Evolutionary conservation across 2,888 invertebrate genomes (phyloP), one percentile per base, ranked within the genome.

Genomic region (Drosophila birchii): DNA sequence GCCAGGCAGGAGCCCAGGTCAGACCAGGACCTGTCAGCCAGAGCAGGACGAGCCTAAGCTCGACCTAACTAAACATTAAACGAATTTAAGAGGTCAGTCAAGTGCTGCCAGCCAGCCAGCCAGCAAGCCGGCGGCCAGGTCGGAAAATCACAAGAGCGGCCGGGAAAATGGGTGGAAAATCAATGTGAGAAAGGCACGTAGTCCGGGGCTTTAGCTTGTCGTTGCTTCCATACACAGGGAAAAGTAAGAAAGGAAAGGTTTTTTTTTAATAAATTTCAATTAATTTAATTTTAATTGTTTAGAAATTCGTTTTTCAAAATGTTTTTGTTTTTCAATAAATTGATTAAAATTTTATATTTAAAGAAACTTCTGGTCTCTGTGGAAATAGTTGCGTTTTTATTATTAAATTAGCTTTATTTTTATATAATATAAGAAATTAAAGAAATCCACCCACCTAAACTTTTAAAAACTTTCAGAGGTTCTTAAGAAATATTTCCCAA

Each of bases 21-120:
- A 45, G 62, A 47, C 34, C 45, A 23, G 53, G 51, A 44, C 57
- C 70, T 77, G 77, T 79, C 80, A 75, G 76, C 59, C 59, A 29
- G n/a, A 16, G 55, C 54, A 53, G 51, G 58, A 58, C 56, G 58
- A 58, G 57, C 59, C 73, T 72, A 59, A 73, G 72, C 72, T 51
- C 78, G 76, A 82, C 82, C 87, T 81, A 79, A 78, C 85, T 82
- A 80, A 80, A 85, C 76, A 87, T 85, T 85, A 71, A 79, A 75
- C 71, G 79, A 80, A 84, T 80, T 85, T 80, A 75, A 73, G 75
- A 80, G 80, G 79, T 78, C 80, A 87, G 76, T 82, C 71, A 62
- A 78, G 75, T 43, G 78, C 45, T 54, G 41, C 68, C 70, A 34
- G 60, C 49, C 18, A 32, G 44, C 11, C 63, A 11, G 32, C 32